A percentile compares a stretch with the other conserved stretches of the same genome.
Evolutionary conservation across 2,888 invertebrate species (phyloP).

Genomic region (Ceriagrion tenellum): DNA sequence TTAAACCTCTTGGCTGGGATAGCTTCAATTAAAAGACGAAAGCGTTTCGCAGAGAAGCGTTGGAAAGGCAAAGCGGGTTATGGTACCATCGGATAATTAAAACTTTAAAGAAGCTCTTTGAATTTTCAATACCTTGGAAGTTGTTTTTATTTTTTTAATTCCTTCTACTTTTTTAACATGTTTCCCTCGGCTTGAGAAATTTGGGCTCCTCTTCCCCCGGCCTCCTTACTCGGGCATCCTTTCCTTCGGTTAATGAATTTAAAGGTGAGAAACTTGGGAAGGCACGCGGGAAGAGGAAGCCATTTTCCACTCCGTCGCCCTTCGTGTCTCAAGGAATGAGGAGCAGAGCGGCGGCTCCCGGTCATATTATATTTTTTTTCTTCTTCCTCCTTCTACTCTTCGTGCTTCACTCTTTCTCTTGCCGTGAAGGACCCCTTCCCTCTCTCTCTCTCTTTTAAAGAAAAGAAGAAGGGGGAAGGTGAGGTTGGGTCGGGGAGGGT

Average conservation of each 20-base stretch:
- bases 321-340: slow-evolving; percentile 28
- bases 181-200: slow-evolving; percentile 8
- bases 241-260: slow-evolving; percentile 59
- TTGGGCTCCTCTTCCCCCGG: background rate
- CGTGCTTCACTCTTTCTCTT: background rate
- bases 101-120: slow-evolving; percentile 40
- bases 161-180: background rate
- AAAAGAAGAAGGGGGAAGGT: background rate
- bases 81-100: slow-evolving; percentile 35
- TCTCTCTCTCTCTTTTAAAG: background rate
- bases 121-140: slow-evolving; percentile 36
- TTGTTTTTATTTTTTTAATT: background rate
- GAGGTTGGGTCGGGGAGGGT: background rate
- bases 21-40: background rate
- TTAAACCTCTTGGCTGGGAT: background rate
- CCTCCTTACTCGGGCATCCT: background rate
- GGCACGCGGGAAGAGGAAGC: background rate
- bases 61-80: background rate
- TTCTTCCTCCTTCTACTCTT: background rate
- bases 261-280: slow-evolving; percentile 58
- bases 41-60: background rate
- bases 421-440: too few relatives aligned
- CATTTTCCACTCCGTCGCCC: slow-evolving; percentile 51
- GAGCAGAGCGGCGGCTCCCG: background rate
- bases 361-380: background rate